Evolutionary conservation across 2,888 invertebrate species (phyloP).

Genomic region (Agrotis clavis): DNA sequence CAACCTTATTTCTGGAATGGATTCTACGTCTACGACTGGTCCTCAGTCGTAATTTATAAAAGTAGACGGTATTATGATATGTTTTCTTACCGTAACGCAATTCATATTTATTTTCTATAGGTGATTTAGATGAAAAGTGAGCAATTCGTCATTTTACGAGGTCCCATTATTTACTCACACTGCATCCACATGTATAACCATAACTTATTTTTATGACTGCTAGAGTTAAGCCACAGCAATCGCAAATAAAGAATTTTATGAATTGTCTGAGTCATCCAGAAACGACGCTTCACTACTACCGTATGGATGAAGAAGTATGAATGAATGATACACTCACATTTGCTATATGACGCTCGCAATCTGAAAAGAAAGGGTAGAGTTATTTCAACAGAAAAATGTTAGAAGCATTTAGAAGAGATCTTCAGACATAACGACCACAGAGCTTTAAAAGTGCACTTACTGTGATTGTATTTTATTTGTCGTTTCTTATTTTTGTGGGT

Average conservation of each 20-base stretch:
- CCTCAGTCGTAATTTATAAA: constrained; percentile 46
- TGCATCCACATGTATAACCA: constrained; percentile 44
- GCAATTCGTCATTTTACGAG: constrained; percentile 44
- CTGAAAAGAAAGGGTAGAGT: constrained; percentile 59
- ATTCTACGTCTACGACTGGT: constrained; percentile 28
- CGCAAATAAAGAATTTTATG: constrained; percentile 59
- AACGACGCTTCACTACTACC: constrained; percentile 54
- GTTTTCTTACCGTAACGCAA: constrained; percentile 18
- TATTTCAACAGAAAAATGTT: constrained; percentile 69
- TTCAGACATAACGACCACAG: constrained; percentile 72
- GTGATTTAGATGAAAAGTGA: constrained; percentile 27
- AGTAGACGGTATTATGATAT: constrained; percentile 30
- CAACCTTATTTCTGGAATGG: constrained; percentile 55
- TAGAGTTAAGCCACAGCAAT: constrained; percentile 51
- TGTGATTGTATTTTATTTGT: constrained; percentile 77
- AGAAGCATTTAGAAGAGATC: constrained; percentile 69
- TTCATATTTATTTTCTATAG: constrained; percentile 30
- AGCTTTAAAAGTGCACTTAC: constrained; percentile 78
- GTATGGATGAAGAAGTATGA: constrained; percentile 63
- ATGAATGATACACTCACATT: constrained; percentile 59
- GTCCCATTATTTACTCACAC: constrained; percentile 54
- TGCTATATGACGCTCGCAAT: constrained; percentile 60
- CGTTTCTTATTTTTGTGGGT: constrained; percentile 69
- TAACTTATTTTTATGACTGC: constrained; percentile 57
- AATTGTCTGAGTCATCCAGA: constrained; percentile 57